phyloP scores from a whole-genome alignment of 2,113 vertebrate species.

The Sorex fumeus region DNA sequence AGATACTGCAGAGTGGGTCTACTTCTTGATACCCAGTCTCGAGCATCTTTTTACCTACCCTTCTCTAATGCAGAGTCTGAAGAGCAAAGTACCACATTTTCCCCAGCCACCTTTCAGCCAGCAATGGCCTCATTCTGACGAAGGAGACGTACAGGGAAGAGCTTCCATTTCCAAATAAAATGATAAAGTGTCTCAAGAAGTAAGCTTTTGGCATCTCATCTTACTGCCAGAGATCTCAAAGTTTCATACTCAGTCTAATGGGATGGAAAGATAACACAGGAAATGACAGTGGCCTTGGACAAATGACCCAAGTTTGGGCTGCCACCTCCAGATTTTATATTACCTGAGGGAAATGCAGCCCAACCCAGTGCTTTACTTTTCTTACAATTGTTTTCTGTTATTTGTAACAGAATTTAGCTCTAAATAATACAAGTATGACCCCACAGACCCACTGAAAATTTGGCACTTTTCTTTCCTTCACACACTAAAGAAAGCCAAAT shows the following conservation, averaged over 20 bases:
- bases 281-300: background rate
- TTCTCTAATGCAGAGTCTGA: background rate
- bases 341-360: background rate
- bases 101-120: background rate
- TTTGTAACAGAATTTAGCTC: background rate
- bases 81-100: background rate
- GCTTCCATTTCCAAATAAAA: slow-evolving; percentile 23
- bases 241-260: background rate
- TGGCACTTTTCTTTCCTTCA: slow-evolving; percentile 28
- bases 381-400: slow-evolving; percentile 6
- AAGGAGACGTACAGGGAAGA: background rate
- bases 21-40: background rate
- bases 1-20: background rate
- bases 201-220: slow-evolving; percentile 2
- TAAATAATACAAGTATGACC: no score
- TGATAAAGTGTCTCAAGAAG: background rate
- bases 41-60: background rate
- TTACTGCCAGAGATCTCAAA: slow-evolving; percentile 41
- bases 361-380: background rate
- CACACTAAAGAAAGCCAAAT: slow-evolving; percentile 8
- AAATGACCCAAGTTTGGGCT: background rate
- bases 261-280: background rate
- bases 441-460: no score
- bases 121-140: background rate
- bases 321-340: background rate